A percentile compares a stretch with the other conserved stretches of the same genome.
These are phyloP conservation scores for Sialis lutaria DNA, from an alignment of 2,888 invertebrate genomes.

Conservation along the genomic window DNA sequence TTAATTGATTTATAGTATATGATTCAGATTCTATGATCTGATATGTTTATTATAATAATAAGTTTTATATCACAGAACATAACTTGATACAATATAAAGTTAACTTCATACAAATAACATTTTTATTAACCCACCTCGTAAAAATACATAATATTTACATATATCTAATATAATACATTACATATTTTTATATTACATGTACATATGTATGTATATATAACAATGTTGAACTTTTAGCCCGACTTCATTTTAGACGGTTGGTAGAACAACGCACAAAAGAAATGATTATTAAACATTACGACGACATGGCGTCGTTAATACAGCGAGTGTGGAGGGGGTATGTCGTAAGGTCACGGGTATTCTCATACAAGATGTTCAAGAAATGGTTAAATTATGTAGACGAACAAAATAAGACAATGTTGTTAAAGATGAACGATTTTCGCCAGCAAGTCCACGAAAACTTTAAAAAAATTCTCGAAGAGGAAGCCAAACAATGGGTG, in stretches of 20 bases:
- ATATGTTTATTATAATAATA: too few relatives aligned
- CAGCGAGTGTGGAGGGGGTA: slow-evolving; percentile 5
- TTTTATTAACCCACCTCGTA: too few relatives aligned
- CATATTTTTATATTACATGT: too few relatives aligned
- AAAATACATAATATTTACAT: too few relatives aligned
- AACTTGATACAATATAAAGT: too few relatives aligned
- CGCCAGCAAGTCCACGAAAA: not conserved
- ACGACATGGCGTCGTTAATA: not conserved
- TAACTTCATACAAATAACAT: too few relatives aligned
- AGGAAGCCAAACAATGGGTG: slow-evolving; percentile 17
- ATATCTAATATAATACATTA: too few relatives aligned
- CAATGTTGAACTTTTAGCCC: slow-evolving; percentile 1
- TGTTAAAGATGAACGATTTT: not conserved
- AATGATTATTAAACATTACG: not conserved
- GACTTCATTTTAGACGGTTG: not conserved
- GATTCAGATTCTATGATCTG: too few relatives aligned
- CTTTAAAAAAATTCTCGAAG: slow-evolving; percentile 10
- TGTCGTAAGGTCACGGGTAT: not conserved
- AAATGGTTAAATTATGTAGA: not conserved
- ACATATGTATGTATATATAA: too few relatives aligned
- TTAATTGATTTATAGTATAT: too few relatives aligned
- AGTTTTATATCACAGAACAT: too few relatives aligned
- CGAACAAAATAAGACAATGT: not conserved
- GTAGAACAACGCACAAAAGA: not conserved
- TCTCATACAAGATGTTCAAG: not conserved